phyloP scores from a whole-genome alignment of 2,113 vertebrate genomes.

The Heterocephalus glaber region DNA sequence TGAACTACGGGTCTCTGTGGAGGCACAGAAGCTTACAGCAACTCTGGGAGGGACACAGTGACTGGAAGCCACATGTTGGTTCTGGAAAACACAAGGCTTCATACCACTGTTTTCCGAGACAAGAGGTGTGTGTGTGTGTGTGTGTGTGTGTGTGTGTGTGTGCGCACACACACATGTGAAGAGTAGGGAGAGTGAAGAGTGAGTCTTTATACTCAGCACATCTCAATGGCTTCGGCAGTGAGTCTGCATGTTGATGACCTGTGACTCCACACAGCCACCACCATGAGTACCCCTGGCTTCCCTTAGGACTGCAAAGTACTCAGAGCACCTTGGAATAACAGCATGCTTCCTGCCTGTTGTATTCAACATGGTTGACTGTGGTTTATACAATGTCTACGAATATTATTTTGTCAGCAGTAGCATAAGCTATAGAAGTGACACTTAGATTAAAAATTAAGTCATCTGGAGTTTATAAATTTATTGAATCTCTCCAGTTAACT shows the following conservation, averaged over 20 bases:
- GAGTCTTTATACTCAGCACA: not conserved
- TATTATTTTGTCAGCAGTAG: not conserved
- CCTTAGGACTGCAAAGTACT: not conserved
- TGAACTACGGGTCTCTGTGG: not conserved
- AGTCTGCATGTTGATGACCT: no score
- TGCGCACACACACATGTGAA: not conserved
- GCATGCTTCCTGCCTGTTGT: not conserved
- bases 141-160: not conserved
- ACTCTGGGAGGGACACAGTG: not conserved
- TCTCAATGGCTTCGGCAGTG: not conserved
- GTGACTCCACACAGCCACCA: not conserved
- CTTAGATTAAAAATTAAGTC: constrained; percentile 23
- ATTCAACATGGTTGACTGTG: not conserved
- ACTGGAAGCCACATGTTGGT: not conserved
- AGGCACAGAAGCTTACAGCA: not conserved
- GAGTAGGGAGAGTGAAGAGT: not conserved
- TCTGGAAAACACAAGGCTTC: not conserved
- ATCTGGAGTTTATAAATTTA: not conserved
- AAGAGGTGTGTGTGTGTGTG: not conserved
- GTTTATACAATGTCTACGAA: not conserved
- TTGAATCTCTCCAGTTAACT: not conserved
- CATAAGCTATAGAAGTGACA: not conserved
- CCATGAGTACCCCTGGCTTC: not conserved
- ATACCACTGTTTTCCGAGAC: not conserved
- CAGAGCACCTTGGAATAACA: not conserved